These are phyloP conservation scores for Pentalonia nigronervosa DNA, from an alignment of 1,140 invertebrate genomes.

Conservation along the genomic window DNA sequence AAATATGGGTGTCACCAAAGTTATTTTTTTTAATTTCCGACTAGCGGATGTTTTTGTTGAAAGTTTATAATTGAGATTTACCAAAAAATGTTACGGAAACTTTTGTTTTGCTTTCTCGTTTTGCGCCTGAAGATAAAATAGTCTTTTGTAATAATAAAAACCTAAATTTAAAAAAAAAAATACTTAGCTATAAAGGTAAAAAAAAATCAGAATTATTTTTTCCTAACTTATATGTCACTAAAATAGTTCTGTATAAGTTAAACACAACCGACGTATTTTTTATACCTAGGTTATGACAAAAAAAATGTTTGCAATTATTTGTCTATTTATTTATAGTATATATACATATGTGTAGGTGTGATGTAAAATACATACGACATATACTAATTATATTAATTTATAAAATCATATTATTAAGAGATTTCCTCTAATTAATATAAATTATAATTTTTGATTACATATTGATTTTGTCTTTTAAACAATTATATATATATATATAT, in stretches of 20 bases:
- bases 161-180: neutral
- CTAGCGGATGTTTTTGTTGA: neutral
- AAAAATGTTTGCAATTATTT: neutral
- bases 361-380: no score
- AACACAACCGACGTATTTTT: neutral
- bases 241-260: neutral
- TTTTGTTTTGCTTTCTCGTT: slow-evolving; percentile 14
- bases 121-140: neutral
- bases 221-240: neutral
- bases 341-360: no score
- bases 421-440: no score
- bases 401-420: no score
- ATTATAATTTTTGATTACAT: no score
- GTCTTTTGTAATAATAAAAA: neutral
- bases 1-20: slow-evolving; percentile 8
- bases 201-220: neutral
- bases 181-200: neutral
- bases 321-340: neutral
- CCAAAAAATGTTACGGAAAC: neutral
- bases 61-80: slow-evolving; percentile 25
- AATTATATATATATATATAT: no score
- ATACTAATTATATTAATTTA: no score
- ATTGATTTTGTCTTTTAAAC: no score
- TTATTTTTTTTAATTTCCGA: slow-evolving; percentile 4
- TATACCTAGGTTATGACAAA: neutral